Base-by-base conservation (phyloP, 2,113 vertebrate genomes). In the Percina caprodes region DNA sequence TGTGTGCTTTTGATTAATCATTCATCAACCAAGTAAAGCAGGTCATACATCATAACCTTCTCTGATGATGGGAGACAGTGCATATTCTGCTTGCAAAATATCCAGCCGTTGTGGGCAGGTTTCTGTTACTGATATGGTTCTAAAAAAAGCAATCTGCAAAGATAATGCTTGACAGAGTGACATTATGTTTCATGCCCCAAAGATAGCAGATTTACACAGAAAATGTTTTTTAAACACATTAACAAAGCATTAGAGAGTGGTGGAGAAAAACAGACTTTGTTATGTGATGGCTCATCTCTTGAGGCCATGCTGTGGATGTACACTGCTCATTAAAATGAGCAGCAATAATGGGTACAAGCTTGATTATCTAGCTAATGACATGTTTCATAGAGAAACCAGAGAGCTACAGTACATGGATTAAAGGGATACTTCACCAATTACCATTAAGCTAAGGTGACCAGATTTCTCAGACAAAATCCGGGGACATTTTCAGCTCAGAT, bases 341-440 rank as follows among this genome's bases (percentile, higher is more conserved):
- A 42, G 84, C 6, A 69, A 88, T 92, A 92, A 93, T 92, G 87
- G 77, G 80, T 87, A 89, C 88, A 86, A 80, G 87, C 87, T 80
- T 87, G 87, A 92, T 93, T 86, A 91, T 92, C 85, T 78, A 26
- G 67, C 75, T 86, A 90, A 93, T 89, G 86, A 86, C 91, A 82
- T 86, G 78, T 88, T 76, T 90, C 74, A 78, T 86, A 87, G 88
- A 88, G 85, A 82, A 89, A 82, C 74, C 21, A 30, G 72, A 66
- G 73, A 85, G 51, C 69, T 52, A 69, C 79, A 42, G 78, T 55
- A 42, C 58, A 45, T 77, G 62, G 85, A 90, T 90, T 86, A 85
- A 30, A 30, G 30, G 30, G 30, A 30, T 30, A 30, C 30, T 30
- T 30, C 30, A 30, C 30, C 30, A 30, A 30, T 30, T 30, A 30